Evolutionary conservation across 2,113 vertebrate species (phyloP).

Genomic region (Sceloporus undulatus): DNA sequence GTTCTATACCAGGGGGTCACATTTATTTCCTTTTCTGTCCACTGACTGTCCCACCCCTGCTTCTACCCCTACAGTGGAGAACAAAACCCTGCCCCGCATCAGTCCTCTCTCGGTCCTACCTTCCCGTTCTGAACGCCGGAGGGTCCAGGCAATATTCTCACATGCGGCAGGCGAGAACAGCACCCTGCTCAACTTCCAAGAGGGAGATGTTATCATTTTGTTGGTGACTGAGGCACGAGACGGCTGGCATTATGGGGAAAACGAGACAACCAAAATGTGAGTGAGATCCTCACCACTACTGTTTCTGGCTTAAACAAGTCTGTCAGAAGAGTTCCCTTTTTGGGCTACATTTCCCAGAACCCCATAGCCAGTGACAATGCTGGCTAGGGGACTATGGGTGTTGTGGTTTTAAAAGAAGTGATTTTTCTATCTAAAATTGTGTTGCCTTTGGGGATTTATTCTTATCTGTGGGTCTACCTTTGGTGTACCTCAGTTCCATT

Average conservation of each 20-base stretch:
- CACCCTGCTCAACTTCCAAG: constrained; percentile 82
- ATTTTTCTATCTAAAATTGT: no score
- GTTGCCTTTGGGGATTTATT: no score
- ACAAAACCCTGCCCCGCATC: constrained; percentile 81
- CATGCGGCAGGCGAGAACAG: constrained; percentile 43
- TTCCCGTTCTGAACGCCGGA: constrained; percentile 63
- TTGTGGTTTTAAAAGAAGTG: no score
- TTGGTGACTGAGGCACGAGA: constrained; percentile 86
- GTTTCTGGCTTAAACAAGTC: not conserved
- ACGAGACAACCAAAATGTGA: constrained; percentile 84
- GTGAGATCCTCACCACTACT: not conserved
- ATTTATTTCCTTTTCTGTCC: not conserved
- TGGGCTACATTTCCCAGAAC: no score
- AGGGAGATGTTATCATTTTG: constrained; percentile 81
- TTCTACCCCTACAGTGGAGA: constrained; percentile 69
- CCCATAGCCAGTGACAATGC: no score
- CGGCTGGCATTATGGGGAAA: constrained; percentile 89
- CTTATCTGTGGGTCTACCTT: no score
- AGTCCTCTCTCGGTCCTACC: constrained; percentile 71
- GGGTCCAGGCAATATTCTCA: constrained; percentile 59
- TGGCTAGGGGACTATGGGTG: no score
- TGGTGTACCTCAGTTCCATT: no score
- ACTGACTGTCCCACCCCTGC: not conserved
- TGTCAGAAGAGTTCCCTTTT: no score
- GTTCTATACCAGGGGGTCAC: not conserved